Evolutionary conservation across 1,140 invertebrate species (phyloP), one percentile per base, ranked within the genome.

Genomic region (Cydia pomonella): DNA sequence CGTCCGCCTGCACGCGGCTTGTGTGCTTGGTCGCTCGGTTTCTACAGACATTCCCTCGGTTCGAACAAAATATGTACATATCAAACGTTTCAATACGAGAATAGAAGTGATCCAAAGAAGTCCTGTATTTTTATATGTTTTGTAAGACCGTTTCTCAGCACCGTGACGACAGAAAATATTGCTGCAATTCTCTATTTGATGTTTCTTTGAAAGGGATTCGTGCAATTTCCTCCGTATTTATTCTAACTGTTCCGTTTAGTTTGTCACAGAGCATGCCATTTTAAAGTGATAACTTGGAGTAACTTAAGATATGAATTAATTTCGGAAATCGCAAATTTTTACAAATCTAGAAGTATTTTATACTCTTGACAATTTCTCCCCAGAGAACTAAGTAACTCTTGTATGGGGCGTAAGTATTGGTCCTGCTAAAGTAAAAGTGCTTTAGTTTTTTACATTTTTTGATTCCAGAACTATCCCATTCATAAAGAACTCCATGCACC

Each of bases 1-100:
- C 27, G 78, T 73, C 74, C 76, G 73, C 73, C 76, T 79, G 74
- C 62, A 72, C 63, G 73, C 64, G 71, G 59, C 74, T 62, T 76
- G 66, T 66, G 75, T 77, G 74, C 73, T 78, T 80, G 77, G 72
- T 79, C 41, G 47, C 62, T 77, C 59, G 29, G 38, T 77, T 72
- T 77, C 59, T 72, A n/a, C n/a, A 79, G 79, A 77, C 12, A 76
- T 77, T 38, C 72, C 21, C 78, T 73, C 62, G 18, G 41, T 75
- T 79, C 75, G 76, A 73, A 75, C 77, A 78, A 76, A 77, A 75
- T 71, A 41, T 73, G 73, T 77, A 75, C 47, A 64, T 77, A 74
- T 69, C 71, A 72, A 75, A 69, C 69, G 73, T 76, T 77, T 78
- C 47, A 78, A 69, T n/a, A 38, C 27, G 16, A 69, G 64, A 69